These are phyloP conservation scores for Zapornia atra DNA, from an alignment of 2,113 vertebrate species.

Conservation along the genomic window DNA sequence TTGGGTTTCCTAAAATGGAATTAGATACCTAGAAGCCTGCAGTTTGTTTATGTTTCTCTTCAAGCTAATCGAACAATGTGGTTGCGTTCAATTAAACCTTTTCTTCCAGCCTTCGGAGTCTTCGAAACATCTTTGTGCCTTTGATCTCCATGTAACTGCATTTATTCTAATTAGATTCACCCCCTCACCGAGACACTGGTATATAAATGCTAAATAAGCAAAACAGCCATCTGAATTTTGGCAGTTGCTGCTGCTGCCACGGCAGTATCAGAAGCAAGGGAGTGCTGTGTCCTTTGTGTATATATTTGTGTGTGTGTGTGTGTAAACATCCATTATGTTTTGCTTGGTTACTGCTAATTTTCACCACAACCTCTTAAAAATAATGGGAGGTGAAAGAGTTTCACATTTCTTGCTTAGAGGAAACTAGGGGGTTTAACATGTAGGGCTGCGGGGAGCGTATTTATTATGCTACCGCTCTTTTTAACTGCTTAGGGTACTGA, in stretches of 20 bases:
- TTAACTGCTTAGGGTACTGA: not conserved
- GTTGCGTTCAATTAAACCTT: slow-evolving; percentile 27
- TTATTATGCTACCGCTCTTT: not conserved
- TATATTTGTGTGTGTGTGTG: not conserved
- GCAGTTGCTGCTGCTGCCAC: not conserved
- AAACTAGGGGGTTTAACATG: not conserved
- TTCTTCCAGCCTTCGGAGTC: slow-evolving; percentile 18
- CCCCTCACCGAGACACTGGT: not conserved
- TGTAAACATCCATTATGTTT: not conserved
- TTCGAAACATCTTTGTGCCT: slow-evolving; percentile 34
- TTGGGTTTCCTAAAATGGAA: slow-evolving; percentile 5
- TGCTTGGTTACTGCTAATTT: not conserved
- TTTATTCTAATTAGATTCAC: slow-evolving; percentile 62
- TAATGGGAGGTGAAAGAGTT: not conserved
- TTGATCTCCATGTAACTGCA: slow-evolving; percentile 45
- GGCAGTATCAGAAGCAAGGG: not conserved
- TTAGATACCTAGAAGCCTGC: slow-evolving; percentile 38
- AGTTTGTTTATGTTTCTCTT: slow-evolving; percentile 51
- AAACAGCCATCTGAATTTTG: not conserved
- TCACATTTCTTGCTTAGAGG: not conserved
- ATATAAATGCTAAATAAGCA: slow-evolving; percentile 42
- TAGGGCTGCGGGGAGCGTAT: not conserved
- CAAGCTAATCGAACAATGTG: not conserved
- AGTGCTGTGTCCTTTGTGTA: not conserved
- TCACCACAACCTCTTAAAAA: not conserved